Evolutionary conservation across 2,888 invertebrate genomes (phyloP), one percentile per base, ranked within the genome.

Genomic region (Gandaritis pyraliata): DNA sequence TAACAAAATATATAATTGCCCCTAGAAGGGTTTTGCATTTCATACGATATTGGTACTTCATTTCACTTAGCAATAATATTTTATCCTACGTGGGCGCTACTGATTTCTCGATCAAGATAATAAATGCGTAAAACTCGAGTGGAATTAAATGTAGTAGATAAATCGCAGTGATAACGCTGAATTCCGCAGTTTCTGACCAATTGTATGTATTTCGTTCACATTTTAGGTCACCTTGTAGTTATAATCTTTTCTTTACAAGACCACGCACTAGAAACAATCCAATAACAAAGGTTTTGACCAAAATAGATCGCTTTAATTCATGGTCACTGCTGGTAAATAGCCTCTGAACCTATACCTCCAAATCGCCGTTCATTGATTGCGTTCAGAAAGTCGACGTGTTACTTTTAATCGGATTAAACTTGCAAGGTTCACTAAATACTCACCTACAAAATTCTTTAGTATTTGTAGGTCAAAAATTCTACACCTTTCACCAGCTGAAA

Each of bases 261-360:
- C 10, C 33, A 33, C 33, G 23, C 23, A 23, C 23, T 23, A 33
- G 8, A 33, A 8, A 11, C 33, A 33, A 33, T 33, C 73, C 75
- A 76, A 76, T 73, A 70, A 79, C 77, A 83, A 81, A 76, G 73
- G 70, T 50, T 0, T 69, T 65, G 76, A 81, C 82, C 78, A 74
- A 75, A 78, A 76, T 76, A 73, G 77, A 80, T 77, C 65, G 72
- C 59, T 51, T 61, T 69, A 59, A 76, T 68, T 75, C 82, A 81
- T 72, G 81, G 78, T 68, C 80, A 74, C 72, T 73, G 69, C 73
- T 72, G 83, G 84, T 85, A 78, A n/a, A 77, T 79, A 78, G 87
- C 88, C 87, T 83, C 78, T 86, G 87, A 85, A 83, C 86, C 76
- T 71, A 33, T 70, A 49, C 46, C 49, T 55, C 43, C 13, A 48